Conservation (phyloP, 2,113 vertebrate species). For the Hypocryptadius cinnamomeus region DNA sequence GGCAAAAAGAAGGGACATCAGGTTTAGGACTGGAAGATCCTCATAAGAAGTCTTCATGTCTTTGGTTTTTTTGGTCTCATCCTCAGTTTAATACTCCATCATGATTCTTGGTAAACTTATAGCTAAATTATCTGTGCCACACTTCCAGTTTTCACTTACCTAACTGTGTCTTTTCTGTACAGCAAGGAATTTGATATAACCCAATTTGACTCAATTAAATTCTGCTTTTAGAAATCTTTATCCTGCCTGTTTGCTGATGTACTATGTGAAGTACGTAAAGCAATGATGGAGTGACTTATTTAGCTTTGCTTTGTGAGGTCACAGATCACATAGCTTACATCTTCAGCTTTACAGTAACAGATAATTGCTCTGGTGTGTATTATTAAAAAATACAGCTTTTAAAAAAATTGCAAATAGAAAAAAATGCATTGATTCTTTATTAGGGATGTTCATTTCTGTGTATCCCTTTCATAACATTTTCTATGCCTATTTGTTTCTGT, state of each 20-base stretch:
- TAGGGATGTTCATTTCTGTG: neutral
- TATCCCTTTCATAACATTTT: neutral
- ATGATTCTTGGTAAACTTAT: neutral
- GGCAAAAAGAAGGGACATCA: neutral
- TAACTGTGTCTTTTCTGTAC: neutral
- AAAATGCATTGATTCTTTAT: neutral
- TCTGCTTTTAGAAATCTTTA: neutral
- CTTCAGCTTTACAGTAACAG: neutral
- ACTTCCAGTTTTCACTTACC: neutral
- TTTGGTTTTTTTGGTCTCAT: fast-evolving
- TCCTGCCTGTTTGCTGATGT: neutral
- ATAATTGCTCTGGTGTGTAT: neutral
- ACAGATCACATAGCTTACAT: neutral
- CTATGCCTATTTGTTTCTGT: neutral
- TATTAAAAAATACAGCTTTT: neutral
- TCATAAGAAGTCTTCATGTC: neutral
- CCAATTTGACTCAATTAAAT: neutral
- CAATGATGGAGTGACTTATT: neutral
- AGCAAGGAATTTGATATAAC: neutral
- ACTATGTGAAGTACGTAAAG: neutral
- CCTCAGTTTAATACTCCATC: neutral
- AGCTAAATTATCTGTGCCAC: neutral
- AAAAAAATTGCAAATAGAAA: neutral
- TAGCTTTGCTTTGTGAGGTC: neutral
- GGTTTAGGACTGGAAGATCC: neutral